Evolutionary conservation across 2,113 vertebrate species (phyloP).

Genomic region (Mustela nigripes): DNA sequence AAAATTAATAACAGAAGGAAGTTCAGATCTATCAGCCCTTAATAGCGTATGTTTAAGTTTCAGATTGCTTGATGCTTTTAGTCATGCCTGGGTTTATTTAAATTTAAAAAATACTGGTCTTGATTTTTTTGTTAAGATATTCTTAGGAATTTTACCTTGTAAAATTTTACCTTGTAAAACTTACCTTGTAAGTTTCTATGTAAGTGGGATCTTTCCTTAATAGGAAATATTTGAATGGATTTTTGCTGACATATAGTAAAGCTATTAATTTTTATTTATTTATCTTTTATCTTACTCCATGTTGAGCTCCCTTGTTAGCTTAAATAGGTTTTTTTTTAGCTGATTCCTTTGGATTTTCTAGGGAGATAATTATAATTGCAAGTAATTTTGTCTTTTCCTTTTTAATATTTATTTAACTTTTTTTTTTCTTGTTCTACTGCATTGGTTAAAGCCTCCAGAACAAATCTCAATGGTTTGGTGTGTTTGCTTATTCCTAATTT

Average conservation of each 20-base stretch:
- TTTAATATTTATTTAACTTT: background rate
- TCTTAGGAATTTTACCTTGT: conserved; percentile 24
- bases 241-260: conserved; percentile 26
- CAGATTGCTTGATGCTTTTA: background rate
- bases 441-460: background rate
- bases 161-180: no score
- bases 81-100: conserved; percentile 4
- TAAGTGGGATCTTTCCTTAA: background rate
- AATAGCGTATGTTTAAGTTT: background rate
- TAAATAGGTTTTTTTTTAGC: conserved; percentile 5
- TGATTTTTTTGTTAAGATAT: background rate
- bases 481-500: conserved; percentile 12
- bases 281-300: background rate
- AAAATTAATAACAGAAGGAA: conserved; percentile 43
- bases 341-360: conserved; percentile 19
- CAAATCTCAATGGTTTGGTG: background rate
- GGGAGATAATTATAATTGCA: background rate
- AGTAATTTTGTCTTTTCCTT: conserved; percentile 37
- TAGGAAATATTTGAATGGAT: conserved; percentile 12
- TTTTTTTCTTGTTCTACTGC: conserved; percentile 58
- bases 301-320: conserved; percentile 21
- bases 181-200: conserved; percentile 11
- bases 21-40: background rate
- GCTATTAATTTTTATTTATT: conserved; percentile 41
- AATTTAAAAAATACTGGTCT: background rate